Evolutionary conservation across 2,113 vertebrate genomes (phyloP).

Genomic region (Thamnophis sirtalis): DNA sequence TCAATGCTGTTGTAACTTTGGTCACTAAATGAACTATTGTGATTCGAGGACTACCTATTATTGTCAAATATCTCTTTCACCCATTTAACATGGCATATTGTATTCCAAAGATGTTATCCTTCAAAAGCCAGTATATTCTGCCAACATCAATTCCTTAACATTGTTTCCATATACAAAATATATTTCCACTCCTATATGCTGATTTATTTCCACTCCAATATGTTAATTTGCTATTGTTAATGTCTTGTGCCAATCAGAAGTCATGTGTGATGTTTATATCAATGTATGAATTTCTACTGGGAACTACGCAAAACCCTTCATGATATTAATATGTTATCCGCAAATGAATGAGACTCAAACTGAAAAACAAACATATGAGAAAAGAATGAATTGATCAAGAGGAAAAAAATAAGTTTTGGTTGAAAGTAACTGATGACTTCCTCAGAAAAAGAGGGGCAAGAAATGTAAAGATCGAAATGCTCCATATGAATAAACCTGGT

Average conservation of each 20-base stretch:
- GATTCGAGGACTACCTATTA: neutral
- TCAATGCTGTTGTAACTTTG: neutral
- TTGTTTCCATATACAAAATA: neutral
- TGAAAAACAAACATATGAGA: neutral
- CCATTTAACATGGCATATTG: neutral
- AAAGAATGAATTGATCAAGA: neutral
- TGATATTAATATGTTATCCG: neutral
- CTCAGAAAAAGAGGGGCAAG: neutral
- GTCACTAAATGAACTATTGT: neutral
- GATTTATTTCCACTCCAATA: neutral
- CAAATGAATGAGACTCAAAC: neutral
- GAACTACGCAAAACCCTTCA: neutral
- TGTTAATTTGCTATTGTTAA: neutral
- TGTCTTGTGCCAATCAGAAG: neutral
- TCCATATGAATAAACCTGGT: neutral
- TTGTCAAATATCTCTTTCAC: neutral
- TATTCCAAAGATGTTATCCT: neutral
- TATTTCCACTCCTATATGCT: neutral
- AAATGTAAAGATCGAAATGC: neutral
- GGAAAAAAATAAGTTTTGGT: neutral
- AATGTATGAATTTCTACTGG: neutral
- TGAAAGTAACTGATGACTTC: neutral
- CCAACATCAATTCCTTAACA: neutral
- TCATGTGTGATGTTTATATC: neutral
- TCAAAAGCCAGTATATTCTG: neutral